Base-by-base conservation (phyloP, 2,888 invertebrate genomes). In the Drosophila leonis region DNA sequence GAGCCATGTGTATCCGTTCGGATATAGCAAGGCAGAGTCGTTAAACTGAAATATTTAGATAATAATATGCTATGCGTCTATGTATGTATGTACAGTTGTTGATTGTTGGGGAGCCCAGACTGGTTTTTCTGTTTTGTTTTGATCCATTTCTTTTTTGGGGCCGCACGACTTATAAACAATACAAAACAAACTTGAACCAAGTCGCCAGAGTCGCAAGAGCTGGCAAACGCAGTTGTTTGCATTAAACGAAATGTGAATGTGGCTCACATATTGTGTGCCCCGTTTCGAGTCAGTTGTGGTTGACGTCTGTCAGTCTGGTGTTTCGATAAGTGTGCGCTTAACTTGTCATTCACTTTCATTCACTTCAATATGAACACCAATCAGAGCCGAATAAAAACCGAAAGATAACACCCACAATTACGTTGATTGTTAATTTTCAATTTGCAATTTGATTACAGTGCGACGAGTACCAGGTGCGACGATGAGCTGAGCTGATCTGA, bases 121-220 rank as follows among this genome's bases (percentile, higher is more conserved):
- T 44, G 70, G 70, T 70, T 77, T 75, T 54, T 35, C 46, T 44
- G 59, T 72, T 78, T 78, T 78, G 65, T 72, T 68, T 67, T 76
- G 65, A 76, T 78, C 79, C 75, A 76, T 78, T 78, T 78, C 68
- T 77, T 79, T 78, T 78, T 78, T 74, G 65, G 66, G 79, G 88
- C 73, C 83, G 72, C 69, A 51, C 70, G 69, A 73, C 76, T 73
- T 69, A 69, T 64, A 65, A 79, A 79, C 76, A 83, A 82, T 51
- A 66, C 59, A 75, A 68, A 42, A 49, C 52, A 48, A 74, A 76
- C 74, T 65, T 66, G 9, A 61, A 42, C 31, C 49, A 42, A 61
- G 46, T 64, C 51, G 41, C 52, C 20, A 15, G 35, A 15, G 35
- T 13, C 35, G 35, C 35, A 35, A 35, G 35, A 33, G 33, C 33